Base-by-base conservation (phyloP, 2,113 vertebrate species). In the Pterophyllum scalare region DNA sequence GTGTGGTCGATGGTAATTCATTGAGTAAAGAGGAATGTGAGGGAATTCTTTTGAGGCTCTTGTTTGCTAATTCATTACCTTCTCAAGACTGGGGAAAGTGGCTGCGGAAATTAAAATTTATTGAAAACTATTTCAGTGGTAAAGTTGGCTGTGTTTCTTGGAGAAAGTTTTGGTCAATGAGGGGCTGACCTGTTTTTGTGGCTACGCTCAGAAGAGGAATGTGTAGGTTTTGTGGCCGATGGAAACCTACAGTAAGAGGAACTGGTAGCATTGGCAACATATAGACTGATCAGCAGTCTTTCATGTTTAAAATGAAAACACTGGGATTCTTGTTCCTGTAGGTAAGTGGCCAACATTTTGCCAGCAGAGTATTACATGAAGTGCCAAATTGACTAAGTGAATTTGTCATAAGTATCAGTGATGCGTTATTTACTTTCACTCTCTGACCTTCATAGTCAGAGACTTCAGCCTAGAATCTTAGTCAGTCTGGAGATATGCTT, bases 51-150 rank as follows among this genome's bases (percentile, higher is more conserved):
- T 82, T 70, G 74, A 83, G 89, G 81, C 88, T 86, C 92, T 95
- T 95, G 94, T 95, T 94, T 92, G 90, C 90, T 94, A 93, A 96
- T 94, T 96, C 92, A 93, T 95, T 94, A 89, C 86, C 65, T 81
- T 92, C 92, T 86, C 54, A 60, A 82, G 89, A 93, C 81, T 38
- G 58, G 86, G 79, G 64, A 91, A 95, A 94, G 94, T 93, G 88
- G 92, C 91, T 91, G 80, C 85, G 92, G 94, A 95, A 95, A 94
- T 93, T 89, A 89, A 92, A 91, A 95, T 95, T 81, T 94, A 95
- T 94, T 93, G 90, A 94, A 94, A 95, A 94, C 87, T 93, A 91
- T 94, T 95, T 94, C 87, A 85, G 94, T 79, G 93, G 95, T 94
- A 88, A 90, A 84, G 90, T 64, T 92, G 91, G 88, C 91, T 83